A percentile compares a stretch with the other conserved stretches of the same genome.
These are phyloP conservation scores for Caradrina kadenii DNA, from an alignment of 2,888 invertebrate species.

Conservation along the genomic window DNA sequence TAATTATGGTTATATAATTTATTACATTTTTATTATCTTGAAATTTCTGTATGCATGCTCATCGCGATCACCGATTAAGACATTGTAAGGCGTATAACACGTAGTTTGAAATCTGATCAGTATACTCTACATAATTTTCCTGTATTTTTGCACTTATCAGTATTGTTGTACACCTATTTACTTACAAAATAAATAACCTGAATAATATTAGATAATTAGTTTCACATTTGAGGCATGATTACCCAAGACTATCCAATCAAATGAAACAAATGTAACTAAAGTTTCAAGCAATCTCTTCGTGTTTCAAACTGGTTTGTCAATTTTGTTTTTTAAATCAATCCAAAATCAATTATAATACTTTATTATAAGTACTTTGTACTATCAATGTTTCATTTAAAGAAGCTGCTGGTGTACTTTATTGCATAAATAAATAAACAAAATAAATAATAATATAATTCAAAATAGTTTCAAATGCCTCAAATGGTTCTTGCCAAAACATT, in stretches of 20 bases:
- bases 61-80: conserved; percentile 84
- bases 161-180: conserved; percentile 61
- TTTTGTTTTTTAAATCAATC: neutral
- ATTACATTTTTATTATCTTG: conserved; percentile 6
- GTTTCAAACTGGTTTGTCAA: neutral
- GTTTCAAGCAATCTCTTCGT: neutral
- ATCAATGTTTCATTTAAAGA: too few relatives aligned
- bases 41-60: conserved; percentile 75
- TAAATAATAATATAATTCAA: neutral
- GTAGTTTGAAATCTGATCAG: conserved; percentile 74
- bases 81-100: conserved; percentile 88
- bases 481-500: conserved; percentile 17
- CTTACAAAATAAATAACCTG: conserved; percentile 54
- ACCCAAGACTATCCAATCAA: neutral
- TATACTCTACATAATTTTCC: conserved; percentile 79
- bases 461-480: conserved; percentile 51
- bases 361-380: too few relatives aligned
- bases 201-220: conserved; percentile 9
- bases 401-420: too few relatives aligned
- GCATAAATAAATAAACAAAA: too few relatives aligned
- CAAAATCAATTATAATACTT: neutral
- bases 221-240: conserved; percentile 58
- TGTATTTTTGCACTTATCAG: conserved; percentile 76
- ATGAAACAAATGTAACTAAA: neutral
- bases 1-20: conserved; percentile 4